These are phyloP conservation scores for human (Homo sapiens) DNA, from an alignment of 2,113 vertebrate genomes.

Conservation along the genomic window GRCh38 chr11:113263501-113264000, in stretches of 20 bases:
- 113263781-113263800: neutral
- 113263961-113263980: neutral
- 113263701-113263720: neutral
- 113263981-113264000: neutral
- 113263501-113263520: neutral
- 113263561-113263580: neutral
- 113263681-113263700: fast-evolving
- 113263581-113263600: neutral
- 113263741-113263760: neutral
- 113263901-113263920: neutral
- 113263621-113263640: neutral
- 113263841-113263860: neutral
- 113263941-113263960: neutral
- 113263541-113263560: neutral
- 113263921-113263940: neutral
- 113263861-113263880: neutral
- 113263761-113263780: neutral
- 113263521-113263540: neutral
- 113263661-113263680: neutral
- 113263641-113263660: neutral
- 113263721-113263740: neutral
- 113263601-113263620: neutral
- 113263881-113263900: neutral
- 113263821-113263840: neutral
- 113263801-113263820: fast-evolving